These are phyloP conservation scores for Genyomyrus donnyi DNA, from an alignment of 2,113 vertebrate species.

Conservation along the genomic window DNA sequence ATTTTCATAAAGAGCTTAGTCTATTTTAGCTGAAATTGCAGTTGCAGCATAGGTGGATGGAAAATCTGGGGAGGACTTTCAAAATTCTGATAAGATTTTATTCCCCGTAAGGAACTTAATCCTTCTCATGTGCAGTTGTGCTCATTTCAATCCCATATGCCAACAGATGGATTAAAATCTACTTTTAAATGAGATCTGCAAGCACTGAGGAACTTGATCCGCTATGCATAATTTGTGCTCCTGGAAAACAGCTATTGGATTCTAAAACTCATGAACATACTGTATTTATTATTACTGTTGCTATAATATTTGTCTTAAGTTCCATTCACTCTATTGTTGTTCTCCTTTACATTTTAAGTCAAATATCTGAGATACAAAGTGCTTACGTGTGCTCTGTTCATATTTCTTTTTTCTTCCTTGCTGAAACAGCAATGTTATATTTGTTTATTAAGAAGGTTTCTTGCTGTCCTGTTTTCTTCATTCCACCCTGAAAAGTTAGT, in stretches of 20 bases:
- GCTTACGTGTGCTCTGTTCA: not conserved
- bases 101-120: constrained; percentile 10
- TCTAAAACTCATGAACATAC: not conserved
- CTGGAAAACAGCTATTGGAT: not conserved
- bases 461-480: not conserved
- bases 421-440: not conserved
- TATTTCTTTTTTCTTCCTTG: not conserved
- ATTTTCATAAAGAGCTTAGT: not conserved
- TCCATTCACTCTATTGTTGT: not conserved
- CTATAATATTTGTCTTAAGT: not conserved
- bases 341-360: not conserved
- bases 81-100: not conserved
- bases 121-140: not conserved
- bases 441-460: not conserved
- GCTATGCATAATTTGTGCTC: not conserved
- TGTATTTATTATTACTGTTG: not conserved
- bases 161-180: not conserved
- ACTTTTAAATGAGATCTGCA: not conserved
- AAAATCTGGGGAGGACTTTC: not conserved
- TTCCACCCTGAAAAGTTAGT: not conserved
- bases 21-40: not conserved
- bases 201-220: not conserved
- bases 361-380: not conserved
- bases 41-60: not conserved
- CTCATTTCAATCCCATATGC: not conserved